A percentile compares a stretch with the other conserved stretches of the same genome.
Conservation (phyloP, 1,140 invertebrate genomes). For the Eriocheir sinensis region DNA sequence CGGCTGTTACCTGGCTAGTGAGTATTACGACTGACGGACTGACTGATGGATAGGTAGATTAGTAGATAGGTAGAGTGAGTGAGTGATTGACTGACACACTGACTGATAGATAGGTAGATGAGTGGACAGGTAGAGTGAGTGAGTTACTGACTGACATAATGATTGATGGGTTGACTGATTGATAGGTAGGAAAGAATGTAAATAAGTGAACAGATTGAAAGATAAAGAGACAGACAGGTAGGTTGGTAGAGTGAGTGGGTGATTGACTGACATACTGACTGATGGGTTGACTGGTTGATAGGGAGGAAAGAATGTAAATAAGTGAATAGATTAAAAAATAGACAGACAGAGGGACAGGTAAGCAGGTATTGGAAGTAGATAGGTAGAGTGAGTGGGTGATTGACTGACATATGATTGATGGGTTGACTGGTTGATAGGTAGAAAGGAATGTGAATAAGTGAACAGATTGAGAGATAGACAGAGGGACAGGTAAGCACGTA, state of each 20-base stretch:
- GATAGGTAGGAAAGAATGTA: background rate
- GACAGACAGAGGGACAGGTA: background rate
- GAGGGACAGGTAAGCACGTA: background rate
- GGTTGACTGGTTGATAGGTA: background rate
- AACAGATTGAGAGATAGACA: background rate
- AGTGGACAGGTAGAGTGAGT: background rate
- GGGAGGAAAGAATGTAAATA: background rate
- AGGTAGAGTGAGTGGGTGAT: background rate
- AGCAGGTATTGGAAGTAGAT: background rate
- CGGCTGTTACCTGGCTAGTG: conserved; percentile 82
- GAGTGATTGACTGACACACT: background rate
- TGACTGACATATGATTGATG: no score
- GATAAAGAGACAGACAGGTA: background rate
- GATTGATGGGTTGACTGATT: background rate
- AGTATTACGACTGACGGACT: conserved; percentile 14
- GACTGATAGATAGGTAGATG: background rate
- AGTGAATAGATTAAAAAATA: background rate
- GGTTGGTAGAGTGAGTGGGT: background rate
- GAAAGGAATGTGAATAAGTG: background rate
- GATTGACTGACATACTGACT: background rate
- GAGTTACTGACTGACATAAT: background rate
- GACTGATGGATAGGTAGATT: background rate
- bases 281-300: background rate
- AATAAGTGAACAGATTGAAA: background rate
- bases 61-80: background rate